phyloP scores from a whole-genome alignment of 2,113 vertebrate species.

The Pterocles gutturalis region DNA sequence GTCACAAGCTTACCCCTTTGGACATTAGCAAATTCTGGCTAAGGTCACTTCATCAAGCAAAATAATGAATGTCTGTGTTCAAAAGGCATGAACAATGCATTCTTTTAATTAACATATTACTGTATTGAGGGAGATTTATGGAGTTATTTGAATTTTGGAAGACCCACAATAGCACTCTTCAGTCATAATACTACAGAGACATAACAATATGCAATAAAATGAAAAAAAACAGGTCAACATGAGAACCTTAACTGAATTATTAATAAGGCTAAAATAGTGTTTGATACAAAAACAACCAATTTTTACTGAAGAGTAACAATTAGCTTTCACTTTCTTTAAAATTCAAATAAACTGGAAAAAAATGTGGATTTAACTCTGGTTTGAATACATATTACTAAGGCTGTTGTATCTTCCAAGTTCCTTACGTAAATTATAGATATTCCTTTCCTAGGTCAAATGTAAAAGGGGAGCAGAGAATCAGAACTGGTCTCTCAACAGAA shows the following conservation, averaged over 20 bases:
- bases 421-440: not conserved
- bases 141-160: slow-evolving; percentile 2
- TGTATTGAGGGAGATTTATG: slow-evolving; percentile 6
- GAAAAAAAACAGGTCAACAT: not conserved
- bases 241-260: not conserved
- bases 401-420: not conserved
- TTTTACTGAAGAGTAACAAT: not conserved
- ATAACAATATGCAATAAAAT: not conserved
- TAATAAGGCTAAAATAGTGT: not conserved
- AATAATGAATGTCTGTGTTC: slow-evolving; percentile 24
- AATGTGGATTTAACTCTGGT: not conserved
- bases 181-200: not conserved
- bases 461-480: not conserved
- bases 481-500: not conserved
- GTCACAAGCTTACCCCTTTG: slow-evolving; percentile 8
- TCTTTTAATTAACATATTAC: slow-evolving; percentile 14
- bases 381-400: not conserved
- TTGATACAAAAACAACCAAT: not conserved
- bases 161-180: not conserved
- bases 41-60: slow-evolving; percentile 42
- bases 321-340: not conserved
- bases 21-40: slow-evolving; percentile 2
- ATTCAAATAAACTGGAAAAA: not conserved
- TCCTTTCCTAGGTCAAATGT: not conserved
- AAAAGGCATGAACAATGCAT: slow-evolving; percentile 14